Evolutionary conservation across 2,888 invertebrate species (phyloP).

Genomic region (Rhamnusium bicolor): DNA sequence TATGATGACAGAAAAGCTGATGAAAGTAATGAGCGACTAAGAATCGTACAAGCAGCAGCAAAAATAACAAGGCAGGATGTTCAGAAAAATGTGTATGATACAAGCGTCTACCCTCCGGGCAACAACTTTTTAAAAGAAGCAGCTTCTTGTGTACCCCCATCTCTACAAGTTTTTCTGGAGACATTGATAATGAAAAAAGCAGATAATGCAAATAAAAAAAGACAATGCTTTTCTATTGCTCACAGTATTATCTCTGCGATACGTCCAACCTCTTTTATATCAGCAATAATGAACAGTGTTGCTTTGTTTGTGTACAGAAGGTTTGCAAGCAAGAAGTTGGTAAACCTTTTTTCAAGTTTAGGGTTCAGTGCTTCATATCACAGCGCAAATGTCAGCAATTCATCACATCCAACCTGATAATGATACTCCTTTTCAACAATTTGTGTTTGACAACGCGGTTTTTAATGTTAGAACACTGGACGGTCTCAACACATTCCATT

Average conservation of each 20-base stretch:
- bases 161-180: slow-evolving; percentile 24
- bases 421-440: slow-evolving; percentile 4
- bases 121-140: slow-evolving; percentile 18
- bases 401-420: slow-evolving; percentile 9
- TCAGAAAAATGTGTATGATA: slow-evolving; percentile 15
- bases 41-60: slow-evolving; percentile 22
- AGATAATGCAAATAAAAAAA: slow-evolving; percentile 18
- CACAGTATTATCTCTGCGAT: slow-evolving; percentile 22
- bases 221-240: slow-evolving; percentile 18
- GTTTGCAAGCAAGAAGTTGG: slow-evolving; percentile 9
- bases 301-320: slow-evolving; percentile 23
- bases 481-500: slow-evolving; percentile 23
- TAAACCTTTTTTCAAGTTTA: slow-evolving; percentile 19
- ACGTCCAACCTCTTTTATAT: slow-evolving; percentile 23
- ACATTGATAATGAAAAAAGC: slow-evolving; percentile 26
- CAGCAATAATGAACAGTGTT: slow-evolving; percentile 23
- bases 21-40: slow-evolving; percentile 20
- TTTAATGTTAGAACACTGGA: slow-evolving; percentile 19
- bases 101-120: slow-evolving; percentile 14
- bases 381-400: slow-evolving; percentile 23
- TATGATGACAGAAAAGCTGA: slow-evolving; percentile 20
- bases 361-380: slow-evolving; percentile 28
- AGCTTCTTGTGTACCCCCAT: slow-evolving; percentile 17
- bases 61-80: slow-evolving; percentile 22
- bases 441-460: not conserved